A percentile compares a stretch with the other conserved stretches of the same genome.
phyloP scores from a whole-genome alignment of 2,888 invertebrate species.

The Octodonta nipae region DNA sequence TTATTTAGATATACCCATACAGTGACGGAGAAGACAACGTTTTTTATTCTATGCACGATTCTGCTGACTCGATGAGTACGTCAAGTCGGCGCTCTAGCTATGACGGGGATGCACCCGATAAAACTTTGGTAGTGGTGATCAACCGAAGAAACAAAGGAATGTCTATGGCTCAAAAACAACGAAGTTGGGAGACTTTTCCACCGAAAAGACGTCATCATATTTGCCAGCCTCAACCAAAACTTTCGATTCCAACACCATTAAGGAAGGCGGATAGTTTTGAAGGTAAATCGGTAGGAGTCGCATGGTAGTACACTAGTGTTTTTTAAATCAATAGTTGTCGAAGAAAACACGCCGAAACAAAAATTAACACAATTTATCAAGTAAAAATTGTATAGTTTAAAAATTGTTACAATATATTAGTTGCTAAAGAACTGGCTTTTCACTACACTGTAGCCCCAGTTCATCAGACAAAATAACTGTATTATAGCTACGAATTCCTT shows the following conservation, averaged over 20 bases:
- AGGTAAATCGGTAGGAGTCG: constrained; percentile 14
- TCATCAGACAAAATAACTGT: too few relatives aligned
- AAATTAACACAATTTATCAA: too few relatives aligned
- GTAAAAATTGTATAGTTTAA: too few relatives aligned
- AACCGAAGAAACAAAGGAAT: constrained; percentile 31
- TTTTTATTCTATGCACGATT: constrained; percentile 38
- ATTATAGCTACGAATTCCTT: too few relatives aligned
- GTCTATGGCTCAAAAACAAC: constrained; percentile 43
- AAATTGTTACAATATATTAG: too few relatives aligned
- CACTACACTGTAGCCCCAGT: too few relatives aligned
- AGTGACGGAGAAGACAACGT: constrained; percentile 44
- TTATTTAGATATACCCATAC: constrained; percentile 39
- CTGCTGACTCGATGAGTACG: constrained; percentile 44
- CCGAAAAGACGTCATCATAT: constrained; percentile 35
- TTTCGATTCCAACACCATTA: constrained; percentile 26
- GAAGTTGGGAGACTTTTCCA: constrained; percentile 52
- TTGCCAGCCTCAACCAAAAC: constrained; percentile 11
- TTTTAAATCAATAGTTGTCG: too few relatives aligned
- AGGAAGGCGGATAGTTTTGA: constrained; percentile 55
- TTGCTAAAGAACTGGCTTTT: too few relatives aligned
- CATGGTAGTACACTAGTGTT: too few relatives aligned
- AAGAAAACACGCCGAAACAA: too few relatives aligned
- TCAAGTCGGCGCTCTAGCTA: constrained; percentile 44
- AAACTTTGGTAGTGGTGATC: constrained; percentile 43
- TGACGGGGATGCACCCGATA: constrained; percentile 28